A percentile compares a stretch with the other conserved stretches of the same genome.
phyloP scores from a whole-genome alignment of 2,797 vertebrate species.

The Rachycentron canadum region DNA sequence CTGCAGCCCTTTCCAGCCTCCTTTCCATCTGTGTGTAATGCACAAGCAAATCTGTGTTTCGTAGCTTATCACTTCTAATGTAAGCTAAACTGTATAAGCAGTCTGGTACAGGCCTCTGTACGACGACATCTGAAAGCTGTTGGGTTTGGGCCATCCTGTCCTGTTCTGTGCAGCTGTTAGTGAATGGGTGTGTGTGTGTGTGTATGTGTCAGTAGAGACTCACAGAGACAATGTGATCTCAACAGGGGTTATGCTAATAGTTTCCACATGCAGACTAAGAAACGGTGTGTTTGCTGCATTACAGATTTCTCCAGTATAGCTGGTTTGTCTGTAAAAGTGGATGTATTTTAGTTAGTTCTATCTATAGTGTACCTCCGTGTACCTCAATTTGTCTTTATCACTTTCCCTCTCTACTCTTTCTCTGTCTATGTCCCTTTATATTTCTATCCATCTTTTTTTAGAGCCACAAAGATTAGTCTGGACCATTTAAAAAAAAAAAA shows the following conservation, averaged over 20 bases:
- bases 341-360: neutral
- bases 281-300: conserved; percentile 49
- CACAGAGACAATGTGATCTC: conserved; percentile 63
- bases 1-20: conserved; percentile 22
- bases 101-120: conserved; percentile 33
- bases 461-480: neutral
- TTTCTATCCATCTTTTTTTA: neutral
- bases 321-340: conserved; percentile 10
- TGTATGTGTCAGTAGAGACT: conserved; percentile 34
- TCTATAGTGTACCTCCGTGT: neutral
- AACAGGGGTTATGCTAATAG: conserved; percentile 72
- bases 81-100: conserved; percentile 52
- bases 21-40: conserved; percentile 22
- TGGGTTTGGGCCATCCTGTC: conserved; percentile 41
- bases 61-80: conserved; percentile 46
- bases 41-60: conserved; percentile 47
- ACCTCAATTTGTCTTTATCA: neutral
- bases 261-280: conserved; percentile 69
- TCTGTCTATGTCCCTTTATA: neutral
- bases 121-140: conserved; percentile 57
- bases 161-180: conserved; percentile 73
- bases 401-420: neutral
- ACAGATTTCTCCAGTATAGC: conserved; percentile 15
- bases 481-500: neutral
- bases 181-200: conserved; percentile 44